Evolutionary conservation across 2,888 invertebrate species (phyloP).

Genomic region (Amitus sp.): DNA sequence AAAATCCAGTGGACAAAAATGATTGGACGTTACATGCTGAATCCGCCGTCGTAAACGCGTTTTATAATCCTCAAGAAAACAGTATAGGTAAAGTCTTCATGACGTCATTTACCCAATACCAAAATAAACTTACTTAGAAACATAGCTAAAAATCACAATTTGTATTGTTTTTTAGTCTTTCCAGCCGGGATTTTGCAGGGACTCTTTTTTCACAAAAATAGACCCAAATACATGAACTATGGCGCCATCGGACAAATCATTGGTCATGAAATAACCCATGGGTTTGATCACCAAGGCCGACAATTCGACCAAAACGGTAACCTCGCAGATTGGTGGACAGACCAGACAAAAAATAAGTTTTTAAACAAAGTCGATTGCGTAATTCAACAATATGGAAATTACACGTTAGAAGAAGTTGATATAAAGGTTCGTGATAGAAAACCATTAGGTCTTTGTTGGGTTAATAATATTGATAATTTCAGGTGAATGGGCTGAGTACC

Average conservation of each 20-base stretch:
- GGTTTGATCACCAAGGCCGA: conserved; percentile 88
- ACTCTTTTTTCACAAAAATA: conserved; percentile 86
- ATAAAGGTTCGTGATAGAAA: conserved; percentile 73
- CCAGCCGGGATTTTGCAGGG: conserved; percentile 94
- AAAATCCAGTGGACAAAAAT: not conserved
- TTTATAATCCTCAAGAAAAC: not conserved
- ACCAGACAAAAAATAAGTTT: conserved; percentile 83
- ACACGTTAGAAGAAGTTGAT: conserved; percentile 79
- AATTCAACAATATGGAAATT: conserved; percentile 93
- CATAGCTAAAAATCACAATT: too few species aligned
- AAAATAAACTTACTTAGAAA: too few species aligned
- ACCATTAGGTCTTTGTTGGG: too few species aligned
- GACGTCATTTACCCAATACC: too few species aligned
- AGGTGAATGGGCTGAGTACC: not conserved
- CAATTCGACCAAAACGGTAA: conserved; percentile 94
- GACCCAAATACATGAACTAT: conserved; percentile 91
- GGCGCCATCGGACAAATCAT: conserved; percentile 91
- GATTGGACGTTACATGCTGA: not conserved
- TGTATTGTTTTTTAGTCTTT: conserved; percentile 75
- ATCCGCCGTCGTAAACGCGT: not conserved
- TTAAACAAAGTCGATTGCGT: conserved; percentile 88
- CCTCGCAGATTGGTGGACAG: conserved; percentile 92
- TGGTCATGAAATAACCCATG: conserved; percentile 92
- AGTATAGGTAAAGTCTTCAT: not conserved
- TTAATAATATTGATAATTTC: not conserved